A percentile compares a stretch with the other conserved stretches of the same genome.
Conservation (phyloP, 2,113 vertebrate species). For the Lathamus discolor region DNA sequence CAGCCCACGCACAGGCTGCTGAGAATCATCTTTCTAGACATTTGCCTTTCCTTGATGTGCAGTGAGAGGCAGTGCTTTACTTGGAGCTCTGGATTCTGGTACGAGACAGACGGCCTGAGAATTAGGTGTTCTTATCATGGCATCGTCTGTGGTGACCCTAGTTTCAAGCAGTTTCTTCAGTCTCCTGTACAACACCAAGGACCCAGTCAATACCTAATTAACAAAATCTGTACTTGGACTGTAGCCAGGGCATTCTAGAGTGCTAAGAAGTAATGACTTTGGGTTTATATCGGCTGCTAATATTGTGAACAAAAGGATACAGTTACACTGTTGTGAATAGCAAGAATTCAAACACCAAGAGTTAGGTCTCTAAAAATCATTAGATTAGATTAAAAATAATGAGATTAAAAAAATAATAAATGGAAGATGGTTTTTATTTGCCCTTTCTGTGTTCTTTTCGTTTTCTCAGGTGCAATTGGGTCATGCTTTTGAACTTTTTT, state of each 20-base stretch:
- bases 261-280: not conserved
- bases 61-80: not conserved
- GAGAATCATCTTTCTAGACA: not conserved
- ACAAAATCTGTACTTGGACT: not conserved
- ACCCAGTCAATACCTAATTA: not conserved
- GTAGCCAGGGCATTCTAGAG: not conserved
- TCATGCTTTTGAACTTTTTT: not conserved
- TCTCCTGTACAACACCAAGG: constrained; percentile 27
- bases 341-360: not conserved
- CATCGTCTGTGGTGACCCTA: not conserved
- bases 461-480: not conserved
- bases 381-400: not conserved
- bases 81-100: not conserved
- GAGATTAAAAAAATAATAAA: not conserved
- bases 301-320: not conserved
- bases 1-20: not conserved
- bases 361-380: not conserved
- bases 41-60: not conserved
- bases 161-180: not conserved
- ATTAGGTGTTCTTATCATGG: not conserved
- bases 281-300: not conserved
- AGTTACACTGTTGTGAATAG: not conserved
- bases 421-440: not conserved
- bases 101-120: not conserved
- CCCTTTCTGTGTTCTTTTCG: not conserved